phyloP scores from a whole-genome alignment of 2,888 invertebrate species.

The Cantharis rustica region DNA sequence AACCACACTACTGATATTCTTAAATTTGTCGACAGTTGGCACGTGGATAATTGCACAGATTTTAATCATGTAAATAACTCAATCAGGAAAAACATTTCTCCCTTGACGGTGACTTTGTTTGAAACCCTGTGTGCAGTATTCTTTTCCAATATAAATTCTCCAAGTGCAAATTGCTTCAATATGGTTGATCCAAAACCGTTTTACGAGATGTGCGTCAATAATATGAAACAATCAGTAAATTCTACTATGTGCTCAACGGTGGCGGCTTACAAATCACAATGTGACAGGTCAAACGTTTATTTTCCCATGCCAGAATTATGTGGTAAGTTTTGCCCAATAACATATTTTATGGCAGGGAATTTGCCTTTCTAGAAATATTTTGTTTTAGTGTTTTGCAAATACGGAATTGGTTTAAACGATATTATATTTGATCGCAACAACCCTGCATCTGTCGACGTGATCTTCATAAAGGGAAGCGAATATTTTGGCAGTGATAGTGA shows the following conservation, averaged over 20 bases:
- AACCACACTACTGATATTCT: slow-evolving; percentile 54
- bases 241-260: slow-evolving; percentile 71
- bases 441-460: slow-evolving; percentile 75
- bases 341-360: neutral
- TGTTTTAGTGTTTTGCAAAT: slow-evolving; percentile 34
- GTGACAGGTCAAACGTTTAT: slow-evolving; percentile 69
- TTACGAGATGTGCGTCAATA: slow-evolving; percentile 62
- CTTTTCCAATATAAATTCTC: slow-evolving; percentile 66
- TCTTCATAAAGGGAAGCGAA: slow-evolving; percentile 82
- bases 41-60: slow-evolving; percentile 36
- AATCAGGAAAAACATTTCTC: slow-evolving; percentile 10
- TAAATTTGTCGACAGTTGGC: slow-evolving; percentile 64
- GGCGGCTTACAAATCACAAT: slow-evolving; percentile 75
- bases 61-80: slow-evolving; percentile 7
- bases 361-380: neutral
- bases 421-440: slow-evolving; percentile 69
- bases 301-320: slow-evolving; percentile 76
- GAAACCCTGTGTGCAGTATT: slow-evolving; percentile 61
- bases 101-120: slow-evolving; percentile 34
- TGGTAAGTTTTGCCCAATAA: slow-evolving; percentile 59
- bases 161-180: slow-evolving; percentile 66
- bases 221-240: slow-evolving; percentile 46
- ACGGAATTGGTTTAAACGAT: slow-evolving; percentile 53
- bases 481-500: slow-evolving; percentile 71
- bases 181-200: slow-evolving; percentile 66